phyloP scores from a whole-genome alignment of 2,888 invertebrate genomes.

The Elmis aenea region DNA sequence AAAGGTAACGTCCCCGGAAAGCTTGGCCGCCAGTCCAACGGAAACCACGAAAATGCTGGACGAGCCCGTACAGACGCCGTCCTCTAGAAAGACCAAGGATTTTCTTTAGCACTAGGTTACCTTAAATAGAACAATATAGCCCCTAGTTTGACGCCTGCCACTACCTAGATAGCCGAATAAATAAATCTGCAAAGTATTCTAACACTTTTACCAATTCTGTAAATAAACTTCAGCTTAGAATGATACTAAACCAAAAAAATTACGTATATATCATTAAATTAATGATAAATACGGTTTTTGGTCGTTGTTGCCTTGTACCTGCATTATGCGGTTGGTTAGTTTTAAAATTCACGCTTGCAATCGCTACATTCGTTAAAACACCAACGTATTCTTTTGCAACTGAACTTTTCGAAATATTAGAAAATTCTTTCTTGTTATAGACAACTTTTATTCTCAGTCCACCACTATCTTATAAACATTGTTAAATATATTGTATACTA shows the following conservation, averaged over 20 bases:
- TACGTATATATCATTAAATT: conserved; percentile 24
- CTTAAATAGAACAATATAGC: conserved; percentile 16
- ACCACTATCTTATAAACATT: too few species aligned
- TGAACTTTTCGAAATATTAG: conserved; percentile 9
- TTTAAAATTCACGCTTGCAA: conserved; percentile 23
- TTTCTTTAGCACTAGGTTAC: conserved; percentile 40
- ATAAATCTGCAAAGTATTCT: conserved; percentile 17
- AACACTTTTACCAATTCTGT: conserved; percentile 23
- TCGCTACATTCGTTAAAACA: conserved; percentile 20
- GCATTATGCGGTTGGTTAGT: conserved; percentile 20
- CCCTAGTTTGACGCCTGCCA: conserved; percentile 30
- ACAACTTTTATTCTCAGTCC: too few species aligned
- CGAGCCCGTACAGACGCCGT: conserved; percentile 43
- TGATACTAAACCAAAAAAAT: conserved; percentile 17
- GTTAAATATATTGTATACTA: too few species aligned
- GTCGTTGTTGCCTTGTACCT: conserved; percentile 27
- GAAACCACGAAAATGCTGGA: conserved; percentile 53
- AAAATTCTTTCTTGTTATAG: too few species aligned
- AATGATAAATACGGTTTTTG: conserved; percentile 22
- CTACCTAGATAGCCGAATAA: conserved; percentile 24
- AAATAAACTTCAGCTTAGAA: conserved; percentile 24
- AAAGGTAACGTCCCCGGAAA: conserved; percentile 42
- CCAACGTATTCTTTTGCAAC: conserved; percentile 17
- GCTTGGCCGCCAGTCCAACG: conserved; percentile 52
- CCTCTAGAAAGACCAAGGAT: conserved; percentile 46